phyloP scores from a whole-genome alignment of 2,113 vertebrate species.

The Eudyptes chrysolophus region DNA sequence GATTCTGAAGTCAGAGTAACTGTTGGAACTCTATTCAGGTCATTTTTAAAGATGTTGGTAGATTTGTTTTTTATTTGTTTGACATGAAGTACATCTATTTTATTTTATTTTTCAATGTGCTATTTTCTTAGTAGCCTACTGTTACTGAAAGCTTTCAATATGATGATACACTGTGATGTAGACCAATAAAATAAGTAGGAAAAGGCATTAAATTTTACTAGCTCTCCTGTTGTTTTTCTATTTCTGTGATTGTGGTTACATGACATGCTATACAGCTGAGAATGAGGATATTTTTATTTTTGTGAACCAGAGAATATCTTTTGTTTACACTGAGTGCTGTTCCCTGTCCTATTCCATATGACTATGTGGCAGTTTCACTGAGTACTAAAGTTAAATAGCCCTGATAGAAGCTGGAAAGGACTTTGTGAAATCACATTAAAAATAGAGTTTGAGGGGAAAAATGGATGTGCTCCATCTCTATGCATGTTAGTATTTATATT shows the following conservation, averaged over 20 bases:
- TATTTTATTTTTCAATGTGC: neutral
- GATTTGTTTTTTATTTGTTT: neutral
- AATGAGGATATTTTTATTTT: neutral
- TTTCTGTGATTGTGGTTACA: neutral
- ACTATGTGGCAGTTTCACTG: neutral
- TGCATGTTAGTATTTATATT: neutral
- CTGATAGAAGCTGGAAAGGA: neutral
- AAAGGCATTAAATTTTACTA: conserved; percentile 10
- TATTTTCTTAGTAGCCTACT: neutral
- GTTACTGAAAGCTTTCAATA: neutral
- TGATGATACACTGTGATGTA: neutral
- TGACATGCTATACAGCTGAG: neutral
- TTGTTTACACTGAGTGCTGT: neutral
- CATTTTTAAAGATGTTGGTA: neutral
- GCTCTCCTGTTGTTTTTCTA: neutral
- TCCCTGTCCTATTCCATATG: neutral
- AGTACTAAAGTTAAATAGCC: neutral
- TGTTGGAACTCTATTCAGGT: neutral
- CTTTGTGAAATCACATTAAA: neutral
- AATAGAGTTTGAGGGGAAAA: neutral
- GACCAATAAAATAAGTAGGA: conserved; percentile 29
- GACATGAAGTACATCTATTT: neutral
- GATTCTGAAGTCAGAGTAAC: neutral
- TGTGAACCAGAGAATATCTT: neutral
- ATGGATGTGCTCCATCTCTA: neutral